Base-by-base conservation (phyloP, 2,797 vertebrate genomes). In the Spinus olivaceus region DNA sequence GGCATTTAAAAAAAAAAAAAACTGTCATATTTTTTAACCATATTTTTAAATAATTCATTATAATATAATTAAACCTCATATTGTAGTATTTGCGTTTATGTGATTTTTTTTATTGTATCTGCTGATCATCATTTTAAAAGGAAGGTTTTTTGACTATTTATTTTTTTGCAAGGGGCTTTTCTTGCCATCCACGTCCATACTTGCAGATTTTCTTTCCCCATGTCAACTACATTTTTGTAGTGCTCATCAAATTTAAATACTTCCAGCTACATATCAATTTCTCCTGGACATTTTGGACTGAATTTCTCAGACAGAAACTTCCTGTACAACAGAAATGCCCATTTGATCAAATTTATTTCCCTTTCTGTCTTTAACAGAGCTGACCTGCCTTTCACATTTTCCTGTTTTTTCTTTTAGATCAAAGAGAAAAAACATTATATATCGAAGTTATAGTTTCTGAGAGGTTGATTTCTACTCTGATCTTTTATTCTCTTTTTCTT, bases 141-240 rank as follows among this genome's bases (percentile, higher is more conserved):
- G 2, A 28, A 53, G 5, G 14, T 44, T 73, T 81, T 78, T 33
- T 14, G 9, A 61, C 56, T 78, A 37, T 47, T 51, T 84, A 20
- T 3, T 35, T 6, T 69, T 88, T 44, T 60, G 10, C 24, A 37
- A 42, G 2, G 8, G 2, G 3, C 0, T 0, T 51, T 46, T 41
- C 57, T 18, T 53, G 22, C 13, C 12, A 53, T 53, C 12, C 10
- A 56, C 3, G 9, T 73, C 22, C 9, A 70, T 35, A 7, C 21
- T 17, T 73, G 6, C 8, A 57, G 4, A 4, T n/a, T 42, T 81
- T 44, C 33, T 76, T 81, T 19, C 7, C 10, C 15, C 14, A 17
- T 51, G 9, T 51, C 30, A 78, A 8, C 15, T 77, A 42, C 2
- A 30, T 50, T 77, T 72, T 46, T 28, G 14, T 25, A 54, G 7